These are phyloP conservation scores for Globodera rostochiensis DNA, from an alignment of 1,140 invertebrate genomes.

Conservation along the genomic window DNA sequence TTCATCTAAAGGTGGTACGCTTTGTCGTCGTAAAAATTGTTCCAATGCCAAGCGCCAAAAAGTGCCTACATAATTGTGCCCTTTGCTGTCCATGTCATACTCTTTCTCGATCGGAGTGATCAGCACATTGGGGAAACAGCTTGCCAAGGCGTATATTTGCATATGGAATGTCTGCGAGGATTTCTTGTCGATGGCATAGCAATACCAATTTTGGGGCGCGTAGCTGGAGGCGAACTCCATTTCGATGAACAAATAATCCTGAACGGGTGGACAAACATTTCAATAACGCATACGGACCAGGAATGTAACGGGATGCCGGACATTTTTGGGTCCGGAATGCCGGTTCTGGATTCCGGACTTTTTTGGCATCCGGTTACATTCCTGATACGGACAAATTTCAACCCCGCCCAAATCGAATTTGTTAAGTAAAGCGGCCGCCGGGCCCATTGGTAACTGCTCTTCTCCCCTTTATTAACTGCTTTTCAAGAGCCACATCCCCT, in stretches of 20 bases:
- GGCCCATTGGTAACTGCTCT: no score
- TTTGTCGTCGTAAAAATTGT: background rate
- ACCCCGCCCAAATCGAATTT: no score
- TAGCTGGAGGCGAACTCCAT: slow-evolving; percentile 45
- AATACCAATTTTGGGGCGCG: slow-evolving; percentile 54
- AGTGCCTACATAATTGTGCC: slow-evolving; percentile 41
- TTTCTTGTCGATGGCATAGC: slow-evolving; percentile 54
- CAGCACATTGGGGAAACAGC: slow-evolving; percentile 52
- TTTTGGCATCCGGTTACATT: no score
- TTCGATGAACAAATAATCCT: slow-evolving; percentile 52
- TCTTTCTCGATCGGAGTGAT: slow-evolving; percentile 29
- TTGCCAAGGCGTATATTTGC: slow-evolving; percentile 41
- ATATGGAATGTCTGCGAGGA: slow-evolving; percentile 29
- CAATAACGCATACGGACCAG: background rate
- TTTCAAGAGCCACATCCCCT: no score
- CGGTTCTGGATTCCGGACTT: no score
- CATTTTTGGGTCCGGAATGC: background rate
- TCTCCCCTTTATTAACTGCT: no score
- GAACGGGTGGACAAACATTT: slow-evolving; percentile 6
- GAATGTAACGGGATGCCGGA: no score
- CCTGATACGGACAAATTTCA: no score
- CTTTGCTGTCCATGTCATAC: slow-evolving; percentile 37
- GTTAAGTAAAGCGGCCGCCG: no score
- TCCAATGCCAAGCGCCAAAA: slow-evolving; percentile 43
- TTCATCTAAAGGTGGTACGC: background rate